Conservation (phyloP, 2,113 vertebrate species). For the Circaetus gallicus region DNA sequence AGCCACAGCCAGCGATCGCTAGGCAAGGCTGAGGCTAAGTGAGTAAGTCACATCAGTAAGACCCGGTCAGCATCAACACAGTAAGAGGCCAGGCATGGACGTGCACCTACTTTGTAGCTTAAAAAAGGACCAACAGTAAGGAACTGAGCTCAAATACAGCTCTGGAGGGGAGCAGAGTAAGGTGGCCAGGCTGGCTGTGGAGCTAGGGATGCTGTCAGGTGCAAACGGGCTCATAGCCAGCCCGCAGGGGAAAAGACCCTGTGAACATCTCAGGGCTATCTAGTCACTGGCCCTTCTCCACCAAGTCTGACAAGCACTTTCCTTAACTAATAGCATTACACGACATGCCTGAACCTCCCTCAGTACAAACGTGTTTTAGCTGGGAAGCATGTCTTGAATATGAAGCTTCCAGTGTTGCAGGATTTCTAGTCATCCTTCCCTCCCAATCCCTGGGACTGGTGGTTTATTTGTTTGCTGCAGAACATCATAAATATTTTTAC, state of each 20-base stretch:
- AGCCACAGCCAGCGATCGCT: not conserved
- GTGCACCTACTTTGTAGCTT: not conserved
- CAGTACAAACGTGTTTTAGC: not conserved
- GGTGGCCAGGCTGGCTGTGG: too few relatives aligned
- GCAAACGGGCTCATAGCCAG: rapidly evolving
- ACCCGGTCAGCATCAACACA: not conserved
- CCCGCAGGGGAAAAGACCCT: not conserved
- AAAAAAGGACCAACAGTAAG: not conserved
- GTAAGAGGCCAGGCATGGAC: not conserved
- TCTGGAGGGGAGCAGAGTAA: not conserved
- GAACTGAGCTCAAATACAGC: not conserved
- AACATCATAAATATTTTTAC: not conserved
- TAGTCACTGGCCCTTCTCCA: not conserved
- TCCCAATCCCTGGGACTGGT: rapidly evolving
- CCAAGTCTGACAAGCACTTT: not conserved
- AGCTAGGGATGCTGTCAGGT: rapidly evolving
- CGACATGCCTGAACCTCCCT: not conserved
- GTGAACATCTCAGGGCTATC: rapidly evolving
- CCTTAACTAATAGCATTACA: not conserved
- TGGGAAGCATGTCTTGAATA: not conserved
- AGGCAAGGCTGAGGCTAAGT: not conserved
- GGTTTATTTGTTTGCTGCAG: not conserved
- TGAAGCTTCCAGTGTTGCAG: not conserved
- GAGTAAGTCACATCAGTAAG: not conserved
- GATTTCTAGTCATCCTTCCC: not conserved